Evolutionary conservation across 2,797 vertebrate species (phyloP), one percentile per base, ranked within the genome.

Genomic region (Ambastaia sidthimunki): DNA sequence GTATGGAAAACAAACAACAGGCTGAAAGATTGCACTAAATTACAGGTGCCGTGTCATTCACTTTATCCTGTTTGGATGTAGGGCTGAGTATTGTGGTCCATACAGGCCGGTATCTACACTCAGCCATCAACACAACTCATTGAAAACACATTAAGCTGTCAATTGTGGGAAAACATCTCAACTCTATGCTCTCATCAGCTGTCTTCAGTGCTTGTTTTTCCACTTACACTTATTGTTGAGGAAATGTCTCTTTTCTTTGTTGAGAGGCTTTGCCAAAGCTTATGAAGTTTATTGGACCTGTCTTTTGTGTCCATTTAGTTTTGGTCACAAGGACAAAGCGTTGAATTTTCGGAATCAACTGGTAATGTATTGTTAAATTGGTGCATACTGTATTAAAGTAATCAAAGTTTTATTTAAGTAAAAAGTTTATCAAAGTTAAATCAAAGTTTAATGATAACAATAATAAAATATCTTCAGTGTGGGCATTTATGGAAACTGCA

Each of bases 41-140:
- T 82, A 80, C 80, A 85, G 84, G 69, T 83, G 55, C 52, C 10
- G 73, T 85, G 79, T 83, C 71, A 41, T 80, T 81, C 47, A n/a
- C 59, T 41, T 72, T 62, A 79, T 59, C 68, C 18, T 57, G 59
- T 55, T 48, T 74, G 65, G 41, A 80, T 55, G 60, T 73, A 54
- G 78, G 6, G 55, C 47, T 63, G 23, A n/a, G 16, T 21, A 18
- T 72, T 55, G 21, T 65, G 70, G 52, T 60, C 25, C 23, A 55
- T 47, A 50, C 0, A 28, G 19, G 47, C 31, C 23, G 4, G 0
- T 28, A 68, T 76, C 80, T 19, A 25, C 9, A 31, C 10, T 34
- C 28, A 31, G 59, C 16, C 76, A 62, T 81, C 41, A 47, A 23
- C 63, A 66, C 21, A 34, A 66, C 76, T 50, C 21, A 44, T 59